Conservation (phyloP, 2,888 invertebrate species). For the Julus scanicus region DNA sequence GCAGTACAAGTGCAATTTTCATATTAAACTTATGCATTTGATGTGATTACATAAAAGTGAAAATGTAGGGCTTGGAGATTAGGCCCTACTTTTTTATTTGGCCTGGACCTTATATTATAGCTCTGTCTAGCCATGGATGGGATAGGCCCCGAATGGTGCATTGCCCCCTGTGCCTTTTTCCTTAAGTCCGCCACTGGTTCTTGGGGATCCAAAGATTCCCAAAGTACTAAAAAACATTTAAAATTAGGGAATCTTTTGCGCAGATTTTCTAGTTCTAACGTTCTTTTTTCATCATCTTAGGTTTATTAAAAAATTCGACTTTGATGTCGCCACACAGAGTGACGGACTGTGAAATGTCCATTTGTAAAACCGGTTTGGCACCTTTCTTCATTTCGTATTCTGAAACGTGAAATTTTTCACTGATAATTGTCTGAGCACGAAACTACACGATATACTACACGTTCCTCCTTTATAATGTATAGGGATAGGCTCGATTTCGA, state of each 20-base stretch:
- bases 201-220: no score
- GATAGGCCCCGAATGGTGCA: no score
- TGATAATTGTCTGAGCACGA: slow-evolving; percentile 65
- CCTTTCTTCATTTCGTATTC: slow-evolving; percentile 71
- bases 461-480: slow-evolving; percentile 71
- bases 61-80: no score
- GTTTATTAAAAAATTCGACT: slow-evolving; percentile 87
- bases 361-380: slow-evolving; percentile 67
- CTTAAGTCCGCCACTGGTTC: no score
- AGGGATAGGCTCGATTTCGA: slow-evolving; percentile 75
- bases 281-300: slow-evolving; percentile 78
- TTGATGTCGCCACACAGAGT: slow-evolving; percentile 89
- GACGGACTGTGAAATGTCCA: slow-evolving; percentile 74
- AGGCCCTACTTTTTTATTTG: no score
- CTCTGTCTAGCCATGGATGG: no score
- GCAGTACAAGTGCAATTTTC: no score
- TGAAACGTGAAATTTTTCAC: slow-evolving; percentile 65
- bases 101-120: no score
- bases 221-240: background rate
- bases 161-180: no score
- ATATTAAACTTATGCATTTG: no score
- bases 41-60: no score
- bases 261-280: slow-evolving; percentile 58
- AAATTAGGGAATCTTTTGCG: no score
- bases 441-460: slow-evolving; percentile 66